Base-by-base conservation (phyloP, 2,113 vertebrate species). In the Melanerpes aurifrons region DNA sequence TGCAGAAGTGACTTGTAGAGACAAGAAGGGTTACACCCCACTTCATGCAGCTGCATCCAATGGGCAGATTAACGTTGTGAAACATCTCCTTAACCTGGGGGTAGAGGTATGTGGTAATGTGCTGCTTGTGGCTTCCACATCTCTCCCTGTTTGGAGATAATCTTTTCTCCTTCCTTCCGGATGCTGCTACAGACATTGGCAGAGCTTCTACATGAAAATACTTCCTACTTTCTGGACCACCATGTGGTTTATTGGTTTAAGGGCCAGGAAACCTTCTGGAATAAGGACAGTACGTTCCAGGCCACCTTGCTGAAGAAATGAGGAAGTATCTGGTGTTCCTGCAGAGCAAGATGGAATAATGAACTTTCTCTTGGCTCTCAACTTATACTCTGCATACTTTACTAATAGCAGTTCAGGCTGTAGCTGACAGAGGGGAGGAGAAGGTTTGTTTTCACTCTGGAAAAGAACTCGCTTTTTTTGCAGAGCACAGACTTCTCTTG, bases 21-120 rank as follows among this genome's bases (percentile, higher is more conserved):
- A 99, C 97, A 99, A 99, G 97, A 98, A 99, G 40, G 99, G 99
- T 32, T 99, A 99, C 96, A 99, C 99, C 7, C 98, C 99, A 1
- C 98, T 99, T 25, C 99, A 99, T 26, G 98, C 99, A 2, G 99
- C 99, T 3, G 98, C 99, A 67, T 99, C 99, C 94, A 99, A 98
- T 3, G 99, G 99, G 43, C 98, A 99, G 97, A 99, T 99, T 73
- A 96, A 95, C 5, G 97, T 99, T 50, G 99, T 99, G 84, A 99
- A 99, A 92, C 99, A 99, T 82, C 98, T 99, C 86, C 98, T 99
- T 89, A 99, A 98, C 94, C 98, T 99, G 74, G 97, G 98, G 6
- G 98, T 99, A 67, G 99, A 99, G 98, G 99, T 99, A 92, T 76
- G 97, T 88, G 53, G 37, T 24, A 62, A 70, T 24, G 53, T 57